Evolutionary conservation across 2,888 invertebrate species (phyloP), one percentile per base, ranked within the genome.

Genomic region (Drosophila differens): DNA sequence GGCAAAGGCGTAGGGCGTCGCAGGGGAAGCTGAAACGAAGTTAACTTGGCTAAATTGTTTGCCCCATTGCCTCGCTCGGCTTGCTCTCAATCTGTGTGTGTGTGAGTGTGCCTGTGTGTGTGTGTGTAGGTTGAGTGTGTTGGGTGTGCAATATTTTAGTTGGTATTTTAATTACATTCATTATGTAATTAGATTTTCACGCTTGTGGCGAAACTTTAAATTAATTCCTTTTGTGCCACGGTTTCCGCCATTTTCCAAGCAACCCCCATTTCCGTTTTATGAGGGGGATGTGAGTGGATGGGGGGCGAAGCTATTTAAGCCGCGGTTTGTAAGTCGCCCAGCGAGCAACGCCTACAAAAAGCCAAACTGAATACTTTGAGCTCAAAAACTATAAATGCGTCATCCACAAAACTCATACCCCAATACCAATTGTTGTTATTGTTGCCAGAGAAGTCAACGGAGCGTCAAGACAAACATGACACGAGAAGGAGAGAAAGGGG

Each of bases 401-500:
- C 82, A 82, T 82, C 66, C 69, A 67, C 51, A 68, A 59, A 32
- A 33, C 68, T 39, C 63, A 53, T 5, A 44, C 35, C 35, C 12
- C 47, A 47, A 30, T 44, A 10, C 55, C 70, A 72, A 57, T 57
- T 55, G 55, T 55, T 55, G 74, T 87, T 81, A 80, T 71, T 77
- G 71, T 83, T 79, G 82, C 89, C 81, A 84, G 68, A 81, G 74
- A 87, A 87, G 79, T 85, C 88, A 90, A 75, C 87, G 83, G 77
- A 88, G 90, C 90, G 89, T 86, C 90, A 91, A 91, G 82, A 83
- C 84, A 91, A 91, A 90, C 90, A 91, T 85, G 84, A 81, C 83
- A 79, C 76, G 64, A 54, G 68, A 52, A 32, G 25, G 30, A 28
- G 6, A 16, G 3, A 62, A 30, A 6, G 33, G 30, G 52, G 0